Base-by-base conservation (phyloP, 2,113 vertebrate genomes). In the cat (Felis catus) region DNA sequence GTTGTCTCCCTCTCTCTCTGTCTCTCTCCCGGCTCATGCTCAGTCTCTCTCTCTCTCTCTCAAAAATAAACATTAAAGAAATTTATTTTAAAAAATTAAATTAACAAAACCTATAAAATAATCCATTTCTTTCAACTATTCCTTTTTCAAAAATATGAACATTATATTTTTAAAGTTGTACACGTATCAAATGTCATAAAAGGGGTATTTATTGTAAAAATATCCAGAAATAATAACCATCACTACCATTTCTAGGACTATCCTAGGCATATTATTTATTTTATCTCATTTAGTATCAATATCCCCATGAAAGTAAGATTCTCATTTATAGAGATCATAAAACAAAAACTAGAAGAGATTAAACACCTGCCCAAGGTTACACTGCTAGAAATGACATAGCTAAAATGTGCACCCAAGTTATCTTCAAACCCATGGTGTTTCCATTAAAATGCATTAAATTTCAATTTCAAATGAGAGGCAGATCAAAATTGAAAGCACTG, bases 101-200 rank as follows among this genome's bases (percentile, higher is more conserved):
- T 61, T 23, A 9, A 9, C 25, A 61, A 81, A 48, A 91, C 53
- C 53, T 61, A 61, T 23, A 61, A 76, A 96, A 73, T 85, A 96
- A 96, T 76, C 85, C 13, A 71, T 82, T 81, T 13, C 86, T 88
- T 79, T 86, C 71, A 89, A 88, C 23, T 16, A 84, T 21, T 31
- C 86, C 45, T 89, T 94, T 87, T 90, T 87, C 23, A 97, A 95
- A 45, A 85, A 80, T 45, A 85, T 14, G 11, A 70, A 92, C 96
- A 90, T 53, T 88, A 1, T 51, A 71, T 89, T 61, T 91, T 95
- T 80, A 79, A 94, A 74, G 10, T 18, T 89, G 23, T 51, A 84
- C 15, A 76, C 18, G 2, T 53, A 91, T 80, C 51, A 95, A 92
- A 91, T 91, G 79, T 61, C 92, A 96, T 73, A 87, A 71, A 94